phyloP scores from a whole-genome alignment of 2,888 invertebrate species.

The Cheilosia variabilis region DNA sequence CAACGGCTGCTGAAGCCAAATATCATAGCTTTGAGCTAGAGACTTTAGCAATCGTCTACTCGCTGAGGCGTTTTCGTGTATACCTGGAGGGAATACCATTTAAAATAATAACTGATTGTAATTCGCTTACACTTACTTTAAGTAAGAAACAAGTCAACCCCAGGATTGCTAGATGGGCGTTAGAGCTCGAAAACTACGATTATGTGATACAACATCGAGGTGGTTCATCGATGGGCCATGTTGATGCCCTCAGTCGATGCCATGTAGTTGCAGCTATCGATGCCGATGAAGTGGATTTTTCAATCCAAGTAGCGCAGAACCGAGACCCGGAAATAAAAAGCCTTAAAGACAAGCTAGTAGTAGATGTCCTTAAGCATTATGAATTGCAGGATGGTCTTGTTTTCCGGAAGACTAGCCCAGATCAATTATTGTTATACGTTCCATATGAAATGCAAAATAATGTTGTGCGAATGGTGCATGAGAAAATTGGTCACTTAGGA shows the following conservation, averaged over 20 bases:
- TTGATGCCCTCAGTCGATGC: slow-evolving; percentile 78
- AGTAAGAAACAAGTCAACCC: slow-evolving; percentile 74
- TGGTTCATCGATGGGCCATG: slow-evolving; percentile 78
- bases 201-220: slow-evolving; percentile 79
- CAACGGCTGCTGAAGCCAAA: slow-evolving; percentile 73
- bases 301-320: slow-evolving; percentile 6
- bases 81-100: slow-evolving; percentile 42
- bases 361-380: not conserved
- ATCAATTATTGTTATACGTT: slow-evolving; percentile 43
- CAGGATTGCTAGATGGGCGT: slow-evolving; percentile 79
- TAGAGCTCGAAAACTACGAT: slow-evolving; percentile 79
- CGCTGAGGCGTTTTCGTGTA: slow-evolving; percentile 68
- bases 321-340: not conserved
- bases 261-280: not conserved
- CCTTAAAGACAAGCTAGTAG: not conserved
- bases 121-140: slow-evolving; percentile 27
- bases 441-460: slow-evolving; percentile 64
- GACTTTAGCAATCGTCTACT: slow-evolving; percentile 77
- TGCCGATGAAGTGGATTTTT: slow-evolving; percentile 2
- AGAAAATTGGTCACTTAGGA: slow-evolving; percentile 53
- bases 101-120: slow-evolving; percentile 32
- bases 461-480: slow-evolving; percentile 54
- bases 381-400: not conserved
- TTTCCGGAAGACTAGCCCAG: not conserved
- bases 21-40: slow-evolving; percentile 79